Percentiles rank a stretch among this genome's conserved stretches.
Conservation (phyloP, 1,140 invertebrate genomes). For the Drosophila melanogaster region Release_6_plus_ISO1_MT NT_037436.4:11349001-11349500, state of each 20-base stretch:
- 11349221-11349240: constrained; percentile 37
- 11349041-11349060: constrained; percentile 72
- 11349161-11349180: constrained; percentile 82
- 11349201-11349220: constrained; percentile 43
- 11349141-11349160: constrained; percentile 72
- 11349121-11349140: constrained; percentile 64
- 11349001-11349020: constrained; percentile 74
- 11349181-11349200: constrained; percentile 81
- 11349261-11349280: constrained; percentile 8
- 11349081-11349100: not conserved
- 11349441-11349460: too few relatives aligned
- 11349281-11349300: not conserved
- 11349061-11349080: constrained; percentile 58
- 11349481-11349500: not conserved
- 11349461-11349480: too few relatives aligned
- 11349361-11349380: too few relatives aligned
- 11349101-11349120: constrained; percentile 2
- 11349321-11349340: not conserved
- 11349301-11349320: constrained; percentile 2
- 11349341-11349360: not conserved
- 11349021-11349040: constrained; percentile 77
- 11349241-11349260: constrained; percentile 28
- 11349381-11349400: too few relatives aligned
- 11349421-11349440: too few relatives aligned
- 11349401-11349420: too few relatives aligned